phyloP scores from a whole-genome alignment of 2,888 invertebrate species.

The Platycheirus rosarum region DNA sequence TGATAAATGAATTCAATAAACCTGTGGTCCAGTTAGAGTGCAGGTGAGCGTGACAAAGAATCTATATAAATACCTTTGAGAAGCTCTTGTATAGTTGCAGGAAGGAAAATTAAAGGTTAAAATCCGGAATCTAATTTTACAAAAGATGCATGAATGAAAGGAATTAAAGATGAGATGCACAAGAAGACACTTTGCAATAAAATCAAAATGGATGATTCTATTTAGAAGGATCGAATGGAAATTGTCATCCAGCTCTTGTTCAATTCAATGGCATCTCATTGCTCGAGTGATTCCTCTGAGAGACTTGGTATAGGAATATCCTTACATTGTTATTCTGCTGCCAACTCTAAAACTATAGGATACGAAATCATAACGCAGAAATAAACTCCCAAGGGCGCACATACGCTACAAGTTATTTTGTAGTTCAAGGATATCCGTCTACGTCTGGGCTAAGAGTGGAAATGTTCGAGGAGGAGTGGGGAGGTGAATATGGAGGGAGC shows the following conservation, averaged over 20 bases:
- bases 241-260: slow-evolving; percentile 4
- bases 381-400: not conserved
- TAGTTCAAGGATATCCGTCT: slow-evolving; percentile 25
- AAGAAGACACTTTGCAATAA: slow-evolving; percentile 15
- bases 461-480: not conserved
- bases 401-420: not conserved
- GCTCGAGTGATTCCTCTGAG: not conserved
- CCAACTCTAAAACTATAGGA: not conserved
- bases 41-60: not conserved
- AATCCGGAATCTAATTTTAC: slow-evolving; percentile 42
- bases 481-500: not conserved
- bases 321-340: not conserved
- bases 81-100: not conserved
- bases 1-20: slow-evolving; percentile 51
- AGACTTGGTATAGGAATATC: slow-evolving; percentile 8
- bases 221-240: slow-evolving; percentile 20
- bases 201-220: slow-evolving; percentile 14
- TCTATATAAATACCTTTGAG: not conserved
- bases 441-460: not conserved
- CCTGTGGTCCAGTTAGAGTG: slow-evolving; percentile 28
- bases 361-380: slow-evolving; percentile 1
- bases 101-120: slow-evolving; percentile 52
- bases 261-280: not conserved
- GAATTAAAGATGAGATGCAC: slow-evolving; percentile 35
- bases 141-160: no score